Conservation (phyloP, 2,797 vertebrate species). For the Cottoperca gobio region DNA sequence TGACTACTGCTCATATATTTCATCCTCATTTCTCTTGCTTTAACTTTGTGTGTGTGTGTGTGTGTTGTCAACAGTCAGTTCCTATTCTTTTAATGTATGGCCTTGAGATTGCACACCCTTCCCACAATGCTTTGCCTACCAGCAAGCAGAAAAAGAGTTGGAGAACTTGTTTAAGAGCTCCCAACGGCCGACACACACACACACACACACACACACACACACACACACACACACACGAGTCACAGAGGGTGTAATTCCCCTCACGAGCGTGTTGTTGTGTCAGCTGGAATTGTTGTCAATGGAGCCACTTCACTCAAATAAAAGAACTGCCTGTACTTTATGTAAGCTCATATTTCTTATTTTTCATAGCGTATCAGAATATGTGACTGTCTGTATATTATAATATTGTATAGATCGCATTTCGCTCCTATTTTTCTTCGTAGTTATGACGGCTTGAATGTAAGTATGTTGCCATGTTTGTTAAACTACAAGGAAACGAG, state of each 20-base stretch:
- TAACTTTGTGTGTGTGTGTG: too few relatives aligned
- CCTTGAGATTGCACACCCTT: constrained; percentile 52
- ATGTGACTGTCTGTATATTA: not conserved
- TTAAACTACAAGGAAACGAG: not conserved
- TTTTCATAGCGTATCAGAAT: not conserved
- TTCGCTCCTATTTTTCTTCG: not conserved
- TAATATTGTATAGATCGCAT: too few relatives aligned
- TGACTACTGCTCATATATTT: constrained; percentile 37
- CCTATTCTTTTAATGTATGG: constrained; percentile 54
- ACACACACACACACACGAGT: constrained; percentile 17
- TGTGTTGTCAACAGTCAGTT: constrained; percentile 44
- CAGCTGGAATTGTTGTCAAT: constrained; percentile 54
- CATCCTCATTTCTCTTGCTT: not conserved
- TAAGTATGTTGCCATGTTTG: accelerated
- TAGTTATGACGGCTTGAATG: not conserved
- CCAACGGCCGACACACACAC: constrained; percentile 10
- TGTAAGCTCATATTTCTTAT: not conserved
- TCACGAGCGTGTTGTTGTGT: constrained; percentile 53
- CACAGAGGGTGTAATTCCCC: constrained; percentile 25
- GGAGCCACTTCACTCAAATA: constrained; percentile 15
- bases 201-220: not conserved
- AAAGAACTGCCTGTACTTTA: not conserved
- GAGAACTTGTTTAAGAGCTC: constrained; percentile 56
- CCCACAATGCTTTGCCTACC: constrained; percentile 51
- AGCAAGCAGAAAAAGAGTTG: constrained; percentile 35